A percentile compares a stretch with the other conserved stretches of the same genome.
Conservation (phyloP, 2,888 invertebrate genomes). For the Eulithis prunata region DNA sequence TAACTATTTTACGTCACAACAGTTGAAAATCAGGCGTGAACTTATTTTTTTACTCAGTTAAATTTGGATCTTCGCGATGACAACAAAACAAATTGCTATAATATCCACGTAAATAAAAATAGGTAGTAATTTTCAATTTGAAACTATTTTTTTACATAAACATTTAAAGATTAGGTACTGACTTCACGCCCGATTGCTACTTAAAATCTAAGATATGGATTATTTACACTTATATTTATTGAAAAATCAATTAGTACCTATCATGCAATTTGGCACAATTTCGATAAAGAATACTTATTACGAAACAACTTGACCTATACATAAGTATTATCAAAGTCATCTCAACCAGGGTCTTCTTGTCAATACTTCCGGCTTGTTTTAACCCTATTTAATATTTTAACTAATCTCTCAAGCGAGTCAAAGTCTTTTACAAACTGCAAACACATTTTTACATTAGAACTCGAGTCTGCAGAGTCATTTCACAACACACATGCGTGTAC, state of each 20-base stretch:
- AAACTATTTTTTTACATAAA: too few species aligned
- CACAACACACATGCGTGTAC: background rate
- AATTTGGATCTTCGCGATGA: background rate
- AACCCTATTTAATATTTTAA: background rate
- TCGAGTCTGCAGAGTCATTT: background rate
- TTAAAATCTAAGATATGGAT: conserved; percentile 40
- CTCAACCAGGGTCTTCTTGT: background rate
- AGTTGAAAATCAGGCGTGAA: conserved; percentile 29
- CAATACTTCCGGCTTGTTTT: background rate
- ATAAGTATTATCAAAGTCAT: background rate
- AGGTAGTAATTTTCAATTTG: too few species aligned
- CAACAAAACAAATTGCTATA: too few species aligned
- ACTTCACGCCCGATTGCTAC: conserved; percentile 29
- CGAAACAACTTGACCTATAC: conserved; percentile 12
- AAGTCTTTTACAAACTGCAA: too few species aligned
- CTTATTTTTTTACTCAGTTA: conserved; percentile 4
- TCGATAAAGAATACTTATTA: conserved; percentile 7
- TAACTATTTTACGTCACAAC: conserved; percentile 36
- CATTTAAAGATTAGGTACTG: background rate
- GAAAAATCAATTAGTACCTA: conserved; percentile 17
- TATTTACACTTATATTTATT: conserved; percentile 37
- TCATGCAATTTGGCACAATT: conserved; percentile 27
- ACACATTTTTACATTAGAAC: background rate
- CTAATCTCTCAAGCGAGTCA: background rate
- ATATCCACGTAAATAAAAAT: too few species aligned